Evolutionary conservation across 2,888 invertebrate species (phyloP), one percentile per base, ranked within the genome.

Genomic region (Tenthredo amoena): DNA sequence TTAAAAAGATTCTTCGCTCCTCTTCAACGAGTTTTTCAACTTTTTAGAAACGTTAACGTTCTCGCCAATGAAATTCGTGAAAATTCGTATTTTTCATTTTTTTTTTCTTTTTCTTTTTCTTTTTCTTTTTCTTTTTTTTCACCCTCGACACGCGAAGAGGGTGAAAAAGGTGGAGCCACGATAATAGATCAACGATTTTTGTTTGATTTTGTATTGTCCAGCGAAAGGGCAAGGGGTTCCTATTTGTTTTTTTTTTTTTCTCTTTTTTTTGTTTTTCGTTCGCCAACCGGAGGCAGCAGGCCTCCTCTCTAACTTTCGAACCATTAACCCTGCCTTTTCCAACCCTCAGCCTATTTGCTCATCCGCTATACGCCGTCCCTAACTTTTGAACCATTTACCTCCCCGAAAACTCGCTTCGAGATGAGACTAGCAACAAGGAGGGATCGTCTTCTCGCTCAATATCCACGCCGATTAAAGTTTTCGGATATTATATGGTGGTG

Each of bases 341-440:
- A 43, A 43, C 72, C 71, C 34, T 34, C 18, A 34, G n/a, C 71
- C 71, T 71, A 31, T 71, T 71, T 37, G 31, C 71, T 31, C 37
- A 71, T 37, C 37, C 37, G 37, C 71, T 71, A 71, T 37, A 37
- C 31, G 47, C n/a, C 34, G n/a, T 71, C 37, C 71, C 71, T 71
- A 71, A 71, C 71, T 71, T 71, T 71, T 71, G 71, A 71, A 71
- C 71, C 71, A 71, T 71, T 71, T 71, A 71, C 71, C 71, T 37
- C 34, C 43, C 72, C 72, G 21, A 74, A 21, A 43, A 21, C 43
- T 74, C 71, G 37, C 71, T 18, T 71, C 72, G 72, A 43, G 72
- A 74, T 21, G 21, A n/a, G 72, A 74, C 72, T 40, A 74, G 43
- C 72, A 74, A 74, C 72, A 40, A 74, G 40, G 72, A 43, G 68